A percentile compares a stretch with the other conserved stretches of the same genome.
phyloP scores from a whole-genome alignment of 1,140 invertebrate species.

The Heliconius nattereri region DNA sequence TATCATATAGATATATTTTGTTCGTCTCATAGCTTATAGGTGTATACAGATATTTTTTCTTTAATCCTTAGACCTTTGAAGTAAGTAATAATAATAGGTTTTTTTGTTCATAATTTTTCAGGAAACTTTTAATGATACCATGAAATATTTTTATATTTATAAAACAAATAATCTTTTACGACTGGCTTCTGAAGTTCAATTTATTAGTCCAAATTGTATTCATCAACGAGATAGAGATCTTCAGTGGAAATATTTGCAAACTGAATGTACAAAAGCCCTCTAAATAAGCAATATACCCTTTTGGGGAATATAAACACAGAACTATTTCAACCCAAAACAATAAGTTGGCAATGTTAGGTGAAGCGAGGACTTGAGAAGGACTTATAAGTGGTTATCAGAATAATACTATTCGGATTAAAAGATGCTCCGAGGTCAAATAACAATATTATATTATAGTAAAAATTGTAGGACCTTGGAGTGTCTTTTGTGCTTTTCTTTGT shows the following conservation, averaged over 20 bases:
- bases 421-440: not conserved
- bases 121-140: not conserved
- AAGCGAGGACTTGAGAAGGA: constrained; percentile 36
- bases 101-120: not conserved
- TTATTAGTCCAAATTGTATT: constrained; percentile 28
- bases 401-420: not conserved
- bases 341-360: constrained; percentile 39
- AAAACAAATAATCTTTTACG: constrained; percentile 1
- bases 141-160: not conserved
- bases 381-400: constrained; percentile 29
- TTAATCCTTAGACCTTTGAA: too few species aligned
- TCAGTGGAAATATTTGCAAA: constrained; percentile 33
- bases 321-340: constrained; percentile 40
- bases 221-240: constrained; percentile 33
- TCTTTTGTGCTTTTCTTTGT: not conserved
- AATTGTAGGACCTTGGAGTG: not conserved
- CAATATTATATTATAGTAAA: not conserved
- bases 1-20: too few species aligned
- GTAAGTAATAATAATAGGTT: too few species aligned
- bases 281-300: constrained; percentile 40
- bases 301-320: constrained; percentile 39
- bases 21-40: too few species aligned
- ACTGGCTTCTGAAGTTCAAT: constrained; percentile 8
- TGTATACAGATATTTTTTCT: too few species aligned
- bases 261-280: constrained; percentile 37